Conservation (phyloP, 1,140 invertebrate species). For the Eupristina koningsbergeri region DNA sequence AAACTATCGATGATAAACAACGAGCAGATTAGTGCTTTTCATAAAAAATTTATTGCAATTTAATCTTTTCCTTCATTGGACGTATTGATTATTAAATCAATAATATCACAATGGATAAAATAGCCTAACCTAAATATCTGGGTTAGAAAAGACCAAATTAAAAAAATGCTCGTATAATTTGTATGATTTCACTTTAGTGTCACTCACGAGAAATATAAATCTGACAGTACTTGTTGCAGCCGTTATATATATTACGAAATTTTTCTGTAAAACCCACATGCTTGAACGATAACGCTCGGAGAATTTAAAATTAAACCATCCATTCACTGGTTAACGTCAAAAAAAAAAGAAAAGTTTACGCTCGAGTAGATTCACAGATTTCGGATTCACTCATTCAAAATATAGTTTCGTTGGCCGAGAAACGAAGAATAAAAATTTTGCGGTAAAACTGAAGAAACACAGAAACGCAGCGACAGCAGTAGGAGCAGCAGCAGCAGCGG, state of each 20-base stretch:
- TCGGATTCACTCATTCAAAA: too few species aligned
- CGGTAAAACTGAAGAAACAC: too few species aligned
- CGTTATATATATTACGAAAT: slow-evolving; percentile 10
- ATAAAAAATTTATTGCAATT: background rate
- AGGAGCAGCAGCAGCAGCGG: too few species aligned
- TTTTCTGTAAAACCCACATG: background rate
- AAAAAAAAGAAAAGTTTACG: too few species aligned
- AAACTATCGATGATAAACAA: background rate
- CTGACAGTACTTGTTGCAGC: background rate
- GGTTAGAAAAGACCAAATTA: background rate
- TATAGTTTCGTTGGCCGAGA: too few species aligned
- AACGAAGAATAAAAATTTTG: too few species aligned
- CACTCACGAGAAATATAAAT: background rate
- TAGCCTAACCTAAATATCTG: slow-evolving; percentile 17
- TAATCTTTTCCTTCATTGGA: background rate
- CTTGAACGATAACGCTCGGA: background rate
- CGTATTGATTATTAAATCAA: slow-evolving; percentile 24
- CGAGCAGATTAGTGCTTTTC: too few species aligned
- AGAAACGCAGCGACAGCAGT: too few species aligned
- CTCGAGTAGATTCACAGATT: too few species aligned
- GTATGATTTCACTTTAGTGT: slow-evolving; percentile 17
- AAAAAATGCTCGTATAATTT: background rate
- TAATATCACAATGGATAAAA: background rate
- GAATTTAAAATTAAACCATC: background rate
- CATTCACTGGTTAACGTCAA: too few species aligned